A percentile compares a stretch with the other conserved stretches of the same genome.
phyloP scores from a whole-genome alignment of 1,140 invertebrate species.

The Pararge aegeria region DNA sequence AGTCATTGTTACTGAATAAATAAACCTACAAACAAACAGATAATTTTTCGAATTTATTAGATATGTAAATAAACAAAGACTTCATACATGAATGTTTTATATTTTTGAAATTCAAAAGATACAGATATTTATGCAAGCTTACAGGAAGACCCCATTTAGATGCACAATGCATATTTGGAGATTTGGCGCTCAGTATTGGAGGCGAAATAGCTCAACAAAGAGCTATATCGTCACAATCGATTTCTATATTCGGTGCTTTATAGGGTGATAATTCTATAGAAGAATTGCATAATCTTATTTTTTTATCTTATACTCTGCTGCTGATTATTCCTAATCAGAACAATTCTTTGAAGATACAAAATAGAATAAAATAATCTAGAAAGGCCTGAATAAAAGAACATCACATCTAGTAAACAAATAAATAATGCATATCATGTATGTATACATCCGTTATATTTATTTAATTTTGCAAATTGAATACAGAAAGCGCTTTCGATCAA shows the following conservation, averaged over 20 bases:
- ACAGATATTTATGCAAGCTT: slow-evolving; percentile 51
- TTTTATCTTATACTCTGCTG: no score
- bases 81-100: background rate
- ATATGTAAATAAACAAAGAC: background rate
- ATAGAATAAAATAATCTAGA: no score
- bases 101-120: slow-evolving; percentile 47
- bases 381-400: no score
- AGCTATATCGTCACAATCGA: background rate
- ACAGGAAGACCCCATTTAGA: slow-evolving; percentile 51
- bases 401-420: background rate
- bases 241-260: background rate
- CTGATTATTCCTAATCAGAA: no score
- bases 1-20: no score
- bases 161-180: slow-evolving; percentile 58
- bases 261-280: background rate
- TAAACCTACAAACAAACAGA: no score
- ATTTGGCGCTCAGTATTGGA: slow-evolving; percentile 53
- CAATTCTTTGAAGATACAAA: no score
- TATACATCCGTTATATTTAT: background rate
- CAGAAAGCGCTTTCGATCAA: slow-evolving; percentile 1
- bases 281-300: no score
- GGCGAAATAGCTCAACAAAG: background rate
- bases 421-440: background rate
- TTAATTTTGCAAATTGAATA: background rate
- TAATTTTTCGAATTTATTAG: no score